A percentile compares a stretch with the other conserved stretches of the same genome.
Conservation (phyloP, 2,797 vertebrate genomes). For the Neosilurus hyrtlii region DNA sequence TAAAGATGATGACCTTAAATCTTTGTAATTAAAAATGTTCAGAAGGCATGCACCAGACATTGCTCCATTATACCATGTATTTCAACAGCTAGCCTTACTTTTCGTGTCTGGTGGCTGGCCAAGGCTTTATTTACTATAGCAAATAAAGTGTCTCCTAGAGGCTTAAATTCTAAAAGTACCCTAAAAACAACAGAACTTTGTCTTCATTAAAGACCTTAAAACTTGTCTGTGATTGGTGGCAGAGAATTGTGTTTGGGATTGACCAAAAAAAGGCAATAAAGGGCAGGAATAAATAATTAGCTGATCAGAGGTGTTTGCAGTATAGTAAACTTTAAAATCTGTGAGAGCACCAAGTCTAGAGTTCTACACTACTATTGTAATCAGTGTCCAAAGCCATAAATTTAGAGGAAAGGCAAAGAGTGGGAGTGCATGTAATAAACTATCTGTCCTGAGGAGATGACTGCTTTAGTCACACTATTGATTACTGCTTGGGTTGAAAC, state of each 20-base stretch:
- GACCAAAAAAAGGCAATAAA: not conserved
- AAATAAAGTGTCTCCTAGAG: conserved; percentile 34
- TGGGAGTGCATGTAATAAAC: conserved; percentile 29
- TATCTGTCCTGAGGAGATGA: conserved; percentile 48
- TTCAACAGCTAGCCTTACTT: conserved; percentile 23
- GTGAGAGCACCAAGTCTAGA: not conserved
- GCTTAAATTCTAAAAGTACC: conserved; percentile 15
- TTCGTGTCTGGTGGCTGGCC: conserved; percentile 12
- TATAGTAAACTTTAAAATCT: not conserved
- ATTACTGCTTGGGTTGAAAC: conserved; percentile 56
- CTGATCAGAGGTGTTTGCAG: not conserved
- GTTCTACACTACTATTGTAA: conserved; percentile 23
- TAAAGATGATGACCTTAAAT: not conserved
- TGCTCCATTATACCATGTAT: conserved; percentile 25
- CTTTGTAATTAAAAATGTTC: not conserved
- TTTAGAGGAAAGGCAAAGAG: not conserved
- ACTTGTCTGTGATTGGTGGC: no score
- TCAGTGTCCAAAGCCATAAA: conserved; percentile 34
- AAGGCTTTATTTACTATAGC: conserved; percentile 35
- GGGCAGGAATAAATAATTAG: not conserved
- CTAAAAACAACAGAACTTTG: conserved; percentile 7
- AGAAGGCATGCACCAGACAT: conserved; percentile 21
- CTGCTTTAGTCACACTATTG: conserved; percentile 61
- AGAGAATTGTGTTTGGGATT: no score
- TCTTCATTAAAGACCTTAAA: conserved; percentile 44